Base-by-base conservation (phyloP, 1,140 invertebrate genomes). In the Littorina saxatilis region DNA sequence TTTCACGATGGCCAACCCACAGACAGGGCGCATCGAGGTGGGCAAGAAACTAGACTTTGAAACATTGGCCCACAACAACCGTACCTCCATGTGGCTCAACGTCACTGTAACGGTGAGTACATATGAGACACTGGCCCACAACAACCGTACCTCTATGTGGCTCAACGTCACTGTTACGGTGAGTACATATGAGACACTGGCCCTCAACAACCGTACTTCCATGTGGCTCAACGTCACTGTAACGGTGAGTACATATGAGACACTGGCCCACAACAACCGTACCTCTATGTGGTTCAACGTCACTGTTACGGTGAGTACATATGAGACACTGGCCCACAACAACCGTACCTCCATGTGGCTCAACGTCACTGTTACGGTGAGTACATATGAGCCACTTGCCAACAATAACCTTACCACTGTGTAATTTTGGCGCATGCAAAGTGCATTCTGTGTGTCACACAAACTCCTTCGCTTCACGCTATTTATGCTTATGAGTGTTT, bases 161-260 rank as follows among this genome's bases (percentile, higher is more conserved):
- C 50, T 77, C 29, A 77, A 77, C 32, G 74, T 77, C 74, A 77
- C 74, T 3, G 74, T 77, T 52, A 77, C 52, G 3, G 73, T 75
- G n/a, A n/a, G n/a, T n/a, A n/a, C n/a, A n/a, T n/a, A n/a, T n/a
- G 76, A 78, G 58, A 20, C 13, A 7, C 58, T 78, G 32, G 52
- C 23, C n/a, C 17, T 27, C 58, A 58, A 37, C 32, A 35, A 43
- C 37, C 39, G 39, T 0, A 78, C 76, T 17, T 43, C 58, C 76
- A 37, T 78, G 32, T 78, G 76, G 76, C 55, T 78, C 35, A 78
- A 78, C 37, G 76, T 78, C 76, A 78, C 76, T 2, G 76, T 78
- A 55, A 78, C 58, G 5, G 74, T 76, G 37, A 20, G 43, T n/a
- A n/a, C n/a, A n/a, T n/a, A n/a, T n/a, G 74, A 77, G 52, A 32